These are phyloP conservation scores for Sphaerodactylus townsendi DNA, from an alignment of 2,113 vertebrate genomes.

Conservation along the genomic window DNA sequence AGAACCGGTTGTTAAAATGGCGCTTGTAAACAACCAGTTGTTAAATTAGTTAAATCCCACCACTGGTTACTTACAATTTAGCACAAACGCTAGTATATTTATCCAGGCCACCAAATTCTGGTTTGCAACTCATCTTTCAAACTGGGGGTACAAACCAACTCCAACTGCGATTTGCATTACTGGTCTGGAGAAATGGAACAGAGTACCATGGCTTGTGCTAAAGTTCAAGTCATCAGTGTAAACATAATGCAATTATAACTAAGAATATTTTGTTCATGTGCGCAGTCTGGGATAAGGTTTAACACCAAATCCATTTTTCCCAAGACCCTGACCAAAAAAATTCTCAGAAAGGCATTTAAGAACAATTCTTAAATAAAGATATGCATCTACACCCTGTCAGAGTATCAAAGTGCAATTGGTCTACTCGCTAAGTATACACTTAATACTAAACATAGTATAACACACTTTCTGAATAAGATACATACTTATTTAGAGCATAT, in stretches of 20 bases:
- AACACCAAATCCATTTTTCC: constrained; percentile 33
- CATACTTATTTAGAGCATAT: constrained; percentile 30
- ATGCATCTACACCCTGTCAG: constrained; percentile 58
- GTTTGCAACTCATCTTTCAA: no score
- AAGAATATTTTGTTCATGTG: background rate
- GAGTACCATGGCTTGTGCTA: no score
- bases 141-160: no score
- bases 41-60: no score
- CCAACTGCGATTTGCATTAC: no score
- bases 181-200: no score
- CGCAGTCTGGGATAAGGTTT: constrained; percentile 2
- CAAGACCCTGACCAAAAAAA: constrained; percentile 23
- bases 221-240: background rate
- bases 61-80: no score
- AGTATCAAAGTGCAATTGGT: no score
- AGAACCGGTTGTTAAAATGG: no score
- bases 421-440: constrained; percentile 51
- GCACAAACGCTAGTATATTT: no score
- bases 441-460: constrained; percentile 44
- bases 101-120: no score
- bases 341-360: constrained; percentile 21
- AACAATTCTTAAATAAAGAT: constrained; percentile 44
- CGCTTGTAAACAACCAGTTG: no score
- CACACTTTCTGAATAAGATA: constrained; percentile 42
- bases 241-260: background rate